Percentiles rank a stretch among this genome's conserved stretches.
phyloP scores from a whole-genome alignment of 2,113 vertebrate species.

The Megaceryle torquata region DNA sequence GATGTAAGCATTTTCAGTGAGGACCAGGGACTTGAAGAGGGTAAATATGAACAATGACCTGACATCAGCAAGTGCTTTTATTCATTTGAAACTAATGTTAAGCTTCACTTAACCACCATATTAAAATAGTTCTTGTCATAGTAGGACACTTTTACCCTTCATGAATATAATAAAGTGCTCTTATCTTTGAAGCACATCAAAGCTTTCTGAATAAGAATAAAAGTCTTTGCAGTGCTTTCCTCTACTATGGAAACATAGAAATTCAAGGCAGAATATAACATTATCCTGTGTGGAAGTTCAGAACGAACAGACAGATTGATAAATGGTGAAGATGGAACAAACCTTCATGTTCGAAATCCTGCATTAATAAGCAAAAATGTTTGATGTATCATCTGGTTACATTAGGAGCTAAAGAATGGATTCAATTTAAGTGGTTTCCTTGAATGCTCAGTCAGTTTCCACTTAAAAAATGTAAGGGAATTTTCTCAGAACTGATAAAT shows the following conservation, averaged over 20 bases:
- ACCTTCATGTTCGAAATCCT: conserved; percentile 12
- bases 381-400: background rate
- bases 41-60: conserved; percentile 35
- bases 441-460: background rate
- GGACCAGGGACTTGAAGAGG: background rate
- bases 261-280: background rate
- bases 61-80: conserved; percentile 7
- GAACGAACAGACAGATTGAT: background rate
- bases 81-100: conserved; percentile 4
- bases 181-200: conserved; percentile 34
- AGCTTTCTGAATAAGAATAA: conserved; percentile 1
- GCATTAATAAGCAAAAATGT: conserved; percentile 18
- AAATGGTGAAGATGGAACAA: background rate
- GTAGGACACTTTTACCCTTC: conserved; percentile 5
- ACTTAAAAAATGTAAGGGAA: background rate
- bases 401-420: background rate
- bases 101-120: conserved; percentile 11
- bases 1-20: background rate
- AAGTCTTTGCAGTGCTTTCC: background rate
- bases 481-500: conserved; percentile 4
- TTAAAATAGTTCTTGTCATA: background rate
- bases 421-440: conserved; percentile 31
- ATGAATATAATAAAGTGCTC: background rate
- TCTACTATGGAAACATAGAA: background rate
- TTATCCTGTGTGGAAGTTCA: background rate